Conservation (phyloP, 2,888 invertebrate genomes). For the Himalopsyche tibetana region DNA sequence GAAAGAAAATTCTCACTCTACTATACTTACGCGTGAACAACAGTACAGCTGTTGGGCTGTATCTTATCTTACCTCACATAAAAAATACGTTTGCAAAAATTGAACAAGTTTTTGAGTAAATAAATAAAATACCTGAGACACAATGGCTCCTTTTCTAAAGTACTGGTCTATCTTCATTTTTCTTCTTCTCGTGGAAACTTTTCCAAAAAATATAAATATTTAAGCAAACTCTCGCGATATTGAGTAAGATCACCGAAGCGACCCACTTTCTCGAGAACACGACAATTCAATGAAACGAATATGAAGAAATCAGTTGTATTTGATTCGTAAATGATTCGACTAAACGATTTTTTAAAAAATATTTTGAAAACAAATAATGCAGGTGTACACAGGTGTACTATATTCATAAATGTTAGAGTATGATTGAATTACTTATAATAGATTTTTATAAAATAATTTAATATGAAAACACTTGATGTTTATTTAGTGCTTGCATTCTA, state of each 20-base stretch:
- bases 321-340: neutral
- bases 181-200: neutral
- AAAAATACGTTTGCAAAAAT: too few species aligned
- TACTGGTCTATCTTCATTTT: conserved; percentile 3
- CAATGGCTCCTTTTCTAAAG: neutral
- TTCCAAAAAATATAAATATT: neutral
- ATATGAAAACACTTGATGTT: too few species aligned
- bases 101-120: neutral
- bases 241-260: neutral
- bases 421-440: too few species aligned
- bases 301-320: neutral
- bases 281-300: neutral
- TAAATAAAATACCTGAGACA: neutral
- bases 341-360: neutral
- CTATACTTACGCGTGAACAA: too few species aligned
- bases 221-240: neutral
- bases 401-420: too few species aligned
- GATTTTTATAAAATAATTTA: too few species aligned
- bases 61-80: too few species aligned
- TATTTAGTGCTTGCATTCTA: too few species aligned
- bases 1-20: too few species aligned
- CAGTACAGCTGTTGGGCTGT: too few species aligned
- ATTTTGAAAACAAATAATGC: too few species aligned
- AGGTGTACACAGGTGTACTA: too few species aligned
- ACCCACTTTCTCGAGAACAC: neutral